phyloP scores from a whole-genome alignment of 2,113 vertebrate species.

The Entosphenus tridentatus region DNA sequence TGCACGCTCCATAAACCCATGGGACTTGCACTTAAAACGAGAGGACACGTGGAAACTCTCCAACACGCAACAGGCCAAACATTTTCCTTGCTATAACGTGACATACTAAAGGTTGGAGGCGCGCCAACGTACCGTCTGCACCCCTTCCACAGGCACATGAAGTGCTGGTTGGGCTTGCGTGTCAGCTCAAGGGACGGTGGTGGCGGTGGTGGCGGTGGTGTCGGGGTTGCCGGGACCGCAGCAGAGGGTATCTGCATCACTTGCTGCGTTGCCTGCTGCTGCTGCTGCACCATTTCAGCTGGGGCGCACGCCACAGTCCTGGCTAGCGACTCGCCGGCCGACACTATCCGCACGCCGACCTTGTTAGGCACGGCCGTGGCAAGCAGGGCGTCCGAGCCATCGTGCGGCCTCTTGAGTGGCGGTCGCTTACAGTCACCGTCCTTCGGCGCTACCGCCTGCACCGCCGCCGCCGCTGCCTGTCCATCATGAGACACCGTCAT shows the following conservation, averaged over 20 bases:
- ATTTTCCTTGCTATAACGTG: too few species aligned
- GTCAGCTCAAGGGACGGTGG: not conserved
- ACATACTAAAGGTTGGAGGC: too few species aligned
- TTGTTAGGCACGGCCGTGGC: conserved; percentile 9
- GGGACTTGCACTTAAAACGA: too few species aligned
- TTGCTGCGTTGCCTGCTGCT: conserved; percentile 7
- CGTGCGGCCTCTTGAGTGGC: conserved; percentile 9
- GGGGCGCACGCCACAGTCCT: too few species aligned
- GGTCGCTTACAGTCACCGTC: too few species aligned
- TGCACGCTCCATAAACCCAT: too few species aligned
- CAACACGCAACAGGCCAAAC: too few species aligned
- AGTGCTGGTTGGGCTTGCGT: conserved; percentile 79
- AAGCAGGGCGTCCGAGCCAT: conserved; percentile 5
- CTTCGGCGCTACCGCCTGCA: too few species aligned
- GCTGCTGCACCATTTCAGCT: conserved; percentile 1
- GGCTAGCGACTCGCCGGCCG: not conserved
- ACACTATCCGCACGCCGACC: conserved; percentile 9
- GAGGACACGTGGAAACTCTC: too few species aligned
- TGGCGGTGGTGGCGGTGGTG: not conserved
- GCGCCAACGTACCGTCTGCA: conserved; percentile 60
- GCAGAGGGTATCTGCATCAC: not conserved
- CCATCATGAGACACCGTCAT: too few species aligned
- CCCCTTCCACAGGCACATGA: conserved; percentile 95
- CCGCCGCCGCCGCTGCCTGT: too few species aligned
- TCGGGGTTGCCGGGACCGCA: not conserved